These are phyloP conservation scores for Ips typographus DNA, from an alignment of 1,140 invertebrate species.

Conservation along the genomic window DNA sequence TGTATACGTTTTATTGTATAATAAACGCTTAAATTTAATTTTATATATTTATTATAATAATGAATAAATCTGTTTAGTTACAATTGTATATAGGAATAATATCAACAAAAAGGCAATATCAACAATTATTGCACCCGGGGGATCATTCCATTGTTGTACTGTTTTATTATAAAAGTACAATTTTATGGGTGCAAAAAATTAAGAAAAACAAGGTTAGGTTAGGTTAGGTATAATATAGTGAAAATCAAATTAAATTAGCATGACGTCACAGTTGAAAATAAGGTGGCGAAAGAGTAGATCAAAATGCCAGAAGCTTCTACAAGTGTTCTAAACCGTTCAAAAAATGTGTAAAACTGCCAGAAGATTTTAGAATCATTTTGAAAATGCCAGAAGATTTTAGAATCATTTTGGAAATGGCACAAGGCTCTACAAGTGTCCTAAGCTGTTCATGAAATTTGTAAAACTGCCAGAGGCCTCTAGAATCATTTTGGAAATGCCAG, in stretches of 20 bases:
- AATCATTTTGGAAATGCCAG: no score
- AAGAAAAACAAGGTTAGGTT: background rate
- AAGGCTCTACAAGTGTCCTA: no score
- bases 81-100: conserved; percentile 9
- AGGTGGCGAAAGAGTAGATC: background rate
- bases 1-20: no score
- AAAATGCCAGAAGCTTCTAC: background rate
- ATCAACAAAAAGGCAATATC: conserved; percentile 20
- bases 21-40: background rate
- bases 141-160: background rate
- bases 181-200: background rate
- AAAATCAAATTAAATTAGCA: background rate
- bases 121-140: conserved; percentile 16
- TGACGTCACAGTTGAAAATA: background rate
- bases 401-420: no score
- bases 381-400: no score
- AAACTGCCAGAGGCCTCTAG: no score
- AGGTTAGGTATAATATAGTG: no score
- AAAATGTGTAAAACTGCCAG: no score
- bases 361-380: no score
- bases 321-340: no score
- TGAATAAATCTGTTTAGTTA: background rate
- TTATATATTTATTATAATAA: background rate
- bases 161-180: background rate
- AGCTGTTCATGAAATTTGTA: no score